Evolutionary conservation across 2,797 vertebrate species (phyloP).

Genomic region (Catostomus latipinnis): DNA sequence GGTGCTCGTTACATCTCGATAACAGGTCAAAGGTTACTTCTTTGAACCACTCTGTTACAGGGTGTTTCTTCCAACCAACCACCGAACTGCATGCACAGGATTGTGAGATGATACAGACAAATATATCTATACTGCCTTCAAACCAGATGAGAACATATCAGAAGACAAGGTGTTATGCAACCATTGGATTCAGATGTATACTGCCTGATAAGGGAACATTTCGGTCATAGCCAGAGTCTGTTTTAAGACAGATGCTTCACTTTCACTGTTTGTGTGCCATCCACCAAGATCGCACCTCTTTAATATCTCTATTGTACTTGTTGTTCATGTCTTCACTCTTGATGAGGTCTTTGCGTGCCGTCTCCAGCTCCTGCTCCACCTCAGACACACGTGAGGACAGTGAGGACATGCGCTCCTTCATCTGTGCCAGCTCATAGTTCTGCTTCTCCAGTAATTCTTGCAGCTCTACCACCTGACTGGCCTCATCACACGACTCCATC

Average conservation of each 20-base stretch:
- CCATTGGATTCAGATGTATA: background rate
- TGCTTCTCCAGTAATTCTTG: conserved; percentile 98
- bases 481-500: conserved; percentile 92
- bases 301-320: conserved; percentile 98
- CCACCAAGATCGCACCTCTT: conserved; percentile 83
- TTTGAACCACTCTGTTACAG: too few species aligned
- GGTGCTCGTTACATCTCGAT: too few species aligned
- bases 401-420: conserved; percentile 96
- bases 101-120: too few species aligned
- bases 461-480: conserved; percentile 94
- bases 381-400: conserved; percentile 94
- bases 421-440: conserved; percentile 97
- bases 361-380: conserved; percentile 97
- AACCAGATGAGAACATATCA: too few species aligned
- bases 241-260: background rate
- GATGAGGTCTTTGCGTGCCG: conserved; percentile 95
- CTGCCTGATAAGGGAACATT: background rate
- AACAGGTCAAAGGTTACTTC: too few species aligned
- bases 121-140: too few species aligned
- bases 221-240: background rate
- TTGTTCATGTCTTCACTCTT: conserved; percentile 98
- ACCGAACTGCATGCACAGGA: too few species aligned
- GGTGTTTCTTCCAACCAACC: too few species aligned
- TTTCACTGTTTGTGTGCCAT: background rate
- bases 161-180: too few species aligned